Conservation (phyloP, 2,888 invertebrate species). For the Zootermopsis nevadensis region DNA sequence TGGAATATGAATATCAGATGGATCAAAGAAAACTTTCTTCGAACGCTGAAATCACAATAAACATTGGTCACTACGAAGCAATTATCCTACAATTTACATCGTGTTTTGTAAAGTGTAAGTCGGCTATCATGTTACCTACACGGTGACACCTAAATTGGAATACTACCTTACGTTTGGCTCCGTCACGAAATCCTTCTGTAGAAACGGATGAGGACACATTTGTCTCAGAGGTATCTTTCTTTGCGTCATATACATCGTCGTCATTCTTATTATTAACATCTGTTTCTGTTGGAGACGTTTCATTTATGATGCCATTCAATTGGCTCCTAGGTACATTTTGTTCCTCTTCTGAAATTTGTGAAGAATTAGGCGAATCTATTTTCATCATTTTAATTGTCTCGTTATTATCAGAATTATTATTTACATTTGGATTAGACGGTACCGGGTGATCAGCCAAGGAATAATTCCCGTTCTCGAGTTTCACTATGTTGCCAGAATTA, state of each 20-base stretch:
- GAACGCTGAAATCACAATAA: constrained; percentile 70
- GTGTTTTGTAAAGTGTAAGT: not conserved
- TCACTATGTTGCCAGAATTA: constrained; percentile 74
- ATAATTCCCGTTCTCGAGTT: constrained; percentile 75
- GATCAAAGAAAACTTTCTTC: constrained; percentile 88
- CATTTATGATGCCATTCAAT: not conserved
- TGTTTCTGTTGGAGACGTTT: not conserved
- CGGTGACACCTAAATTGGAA: not conserved
- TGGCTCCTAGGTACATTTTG: not conserved
- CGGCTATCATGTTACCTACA: not conserved
- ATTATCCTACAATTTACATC: not conserved
- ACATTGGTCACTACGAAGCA: not conserved
- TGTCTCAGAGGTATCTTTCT: not conserved
- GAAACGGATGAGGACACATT: not conserved
- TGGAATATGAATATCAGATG: constrained; percentile 84
- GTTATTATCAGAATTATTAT: constrained; percentile 6
- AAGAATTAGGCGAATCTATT: constrained; percentile 40
- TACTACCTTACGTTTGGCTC: constrained; percentile 32
- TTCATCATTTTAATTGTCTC: constrained; percentile 44
- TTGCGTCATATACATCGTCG: not conserved
- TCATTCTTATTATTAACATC: not conserved
- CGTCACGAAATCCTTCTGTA: constrained; percentile 40
- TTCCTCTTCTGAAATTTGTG: constrained; percentile 38
- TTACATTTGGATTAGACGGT: constrained; percentile 24
- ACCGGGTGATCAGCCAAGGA: constrained; percentile 62